Evolutionary conservation across 2,888 invertebrate genomes (phyloP), one percentile per base, ranked within the genome.

Genomic region (Steinernema hermaphroditum): DNA sequence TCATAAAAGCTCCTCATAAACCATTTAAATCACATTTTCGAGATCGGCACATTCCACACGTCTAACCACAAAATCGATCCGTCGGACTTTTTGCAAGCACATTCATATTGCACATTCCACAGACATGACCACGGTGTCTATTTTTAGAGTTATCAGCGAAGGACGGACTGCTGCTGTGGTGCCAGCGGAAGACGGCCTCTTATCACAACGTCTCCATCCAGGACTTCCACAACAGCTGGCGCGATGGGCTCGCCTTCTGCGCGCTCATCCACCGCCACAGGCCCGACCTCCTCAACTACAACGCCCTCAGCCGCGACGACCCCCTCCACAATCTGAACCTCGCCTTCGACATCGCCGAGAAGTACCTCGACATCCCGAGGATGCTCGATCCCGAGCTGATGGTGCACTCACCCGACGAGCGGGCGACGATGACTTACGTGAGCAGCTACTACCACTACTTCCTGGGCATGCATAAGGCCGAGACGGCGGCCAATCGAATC

Each of bases 351-450:
- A 94, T 98, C 87, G 98, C 98, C 89, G 97, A 98, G 91, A 97
- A 97, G 90, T 95, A 98, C 90, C 91, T 98, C 88, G 97, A 98
- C 91, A 98, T 98, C 91, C 98, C 98, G 86, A 92, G 94, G 90
- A 98, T 98, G 97, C 94, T 98, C 91, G 98, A 98, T 91, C 94
- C 98, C 87, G 97, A 98, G 91, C 96, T 95, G 91, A 92, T 96
- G 91, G 93, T 94, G 91, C 94, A 94, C 91, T 94, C 95, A 87
- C 97, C 98, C 87, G 98, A 99, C 90, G 98, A 98, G 91, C 91
- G 96, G 88, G 96, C 96, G 85, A 96, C 98, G 89, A 98, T 99
- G 97, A 97, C 98, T 87, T 99, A 98, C 90, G 96, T 99, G 87
- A 98, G 97, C 78, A 96, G 96, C 85, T 99, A 97, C 91, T 99